Percentiles rank a stretch among this genome's conserved stretches.
Evolutionary conservation across 2,797 vertebrate species (phyloP).

Genomic region (Petrocephalus sullivani): DNA sequence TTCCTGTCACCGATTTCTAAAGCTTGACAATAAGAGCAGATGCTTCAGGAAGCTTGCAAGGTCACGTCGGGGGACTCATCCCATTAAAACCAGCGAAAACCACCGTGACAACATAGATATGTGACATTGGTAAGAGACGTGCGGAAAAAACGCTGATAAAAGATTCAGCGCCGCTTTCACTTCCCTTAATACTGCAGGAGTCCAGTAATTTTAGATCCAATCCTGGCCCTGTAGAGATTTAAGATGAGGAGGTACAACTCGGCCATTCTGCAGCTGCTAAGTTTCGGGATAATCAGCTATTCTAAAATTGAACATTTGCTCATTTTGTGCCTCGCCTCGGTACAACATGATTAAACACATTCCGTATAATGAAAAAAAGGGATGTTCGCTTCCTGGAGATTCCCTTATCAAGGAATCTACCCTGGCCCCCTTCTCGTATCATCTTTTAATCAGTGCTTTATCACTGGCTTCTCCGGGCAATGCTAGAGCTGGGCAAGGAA

Average conservation of each 20-base stretch:
- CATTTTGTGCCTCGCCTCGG: neutral
- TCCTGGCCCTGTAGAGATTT: slow-evolving; percentile 17
- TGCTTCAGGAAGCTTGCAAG: slow-evolving; percentile 9
- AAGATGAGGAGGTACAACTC: neutral
- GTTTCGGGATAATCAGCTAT: neutral
- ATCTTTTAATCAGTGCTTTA: slow-evolving; percentile 16
- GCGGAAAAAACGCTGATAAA: neutral
- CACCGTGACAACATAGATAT: neutral
- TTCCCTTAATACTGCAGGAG: slow-evolving; percentile 21
- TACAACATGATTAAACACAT: neutral
- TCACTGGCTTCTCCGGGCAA: neutral
- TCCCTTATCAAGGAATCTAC: neutral
- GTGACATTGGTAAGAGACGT: neutral
- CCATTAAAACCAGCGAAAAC: neutral
- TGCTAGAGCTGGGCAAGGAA: neutral
- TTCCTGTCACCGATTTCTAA: neutral
- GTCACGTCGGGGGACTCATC: neutral
- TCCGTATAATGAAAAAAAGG: slow-evolving; percentile 14
- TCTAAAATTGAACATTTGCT: slow-evolving; percentile 22
- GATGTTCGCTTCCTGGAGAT: neutral
- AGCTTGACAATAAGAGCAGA: neutral
- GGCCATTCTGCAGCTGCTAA: neutral
- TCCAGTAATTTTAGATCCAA: slow-evolving; percentile 14
- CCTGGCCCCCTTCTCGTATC: neutral
- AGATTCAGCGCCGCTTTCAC: slow-evolving; percentile 22